phyloP scores from a whole-genome alignment of 1,140 invertebrate genomes.

The Hormaphis cornu region DNA sequence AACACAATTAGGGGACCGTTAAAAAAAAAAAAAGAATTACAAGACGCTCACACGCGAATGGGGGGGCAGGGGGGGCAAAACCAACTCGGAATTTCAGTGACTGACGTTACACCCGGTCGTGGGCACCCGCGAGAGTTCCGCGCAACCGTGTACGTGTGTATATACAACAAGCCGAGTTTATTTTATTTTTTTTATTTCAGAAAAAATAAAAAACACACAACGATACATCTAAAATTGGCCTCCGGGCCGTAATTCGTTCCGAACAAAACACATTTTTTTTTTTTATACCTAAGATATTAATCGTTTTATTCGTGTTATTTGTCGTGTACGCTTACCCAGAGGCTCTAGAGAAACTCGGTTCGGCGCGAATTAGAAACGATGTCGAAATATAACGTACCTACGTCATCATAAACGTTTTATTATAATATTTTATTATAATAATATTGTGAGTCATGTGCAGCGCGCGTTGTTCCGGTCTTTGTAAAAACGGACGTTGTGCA shows the following conservation, averaged over 20 bases:
- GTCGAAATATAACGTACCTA: conserved; percentile 7
- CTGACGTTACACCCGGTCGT: neutral
- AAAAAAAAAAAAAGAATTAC: neutral
- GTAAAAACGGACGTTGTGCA: too few species aligned
- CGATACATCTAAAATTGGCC: too few species aligned
- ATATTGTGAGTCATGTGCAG: conserved; percentile 3
- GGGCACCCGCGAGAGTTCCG: too few species aligned
- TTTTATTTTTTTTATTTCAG: neutral
- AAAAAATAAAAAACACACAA: too few species aligned
- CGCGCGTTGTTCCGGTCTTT: too few species aligned
- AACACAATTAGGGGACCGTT: neutral
- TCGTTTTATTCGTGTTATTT: neutral
- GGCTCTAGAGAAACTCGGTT: conserved; percentile 16
- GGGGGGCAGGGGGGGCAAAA: neutral
- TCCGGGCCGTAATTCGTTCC: too few species aligned
- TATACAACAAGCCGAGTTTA: neutral
- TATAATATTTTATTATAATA: neutral
- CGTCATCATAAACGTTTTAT: neutral
- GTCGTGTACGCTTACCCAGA: neutral
- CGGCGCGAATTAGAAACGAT: neutral
- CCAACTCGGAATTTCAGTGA: neutral
- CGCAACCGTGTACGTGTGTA: neutral
- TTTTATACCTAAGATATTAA: neutral
- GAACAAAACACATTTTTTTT: conserved; percentile 16
- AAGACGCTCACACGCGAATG: neutral